These are phyloP conservation scores for Puffinus mauretanicus DNA, from an alignment of 2,113 vertebrate genomes.

Conservation along the genomic window DNA sequence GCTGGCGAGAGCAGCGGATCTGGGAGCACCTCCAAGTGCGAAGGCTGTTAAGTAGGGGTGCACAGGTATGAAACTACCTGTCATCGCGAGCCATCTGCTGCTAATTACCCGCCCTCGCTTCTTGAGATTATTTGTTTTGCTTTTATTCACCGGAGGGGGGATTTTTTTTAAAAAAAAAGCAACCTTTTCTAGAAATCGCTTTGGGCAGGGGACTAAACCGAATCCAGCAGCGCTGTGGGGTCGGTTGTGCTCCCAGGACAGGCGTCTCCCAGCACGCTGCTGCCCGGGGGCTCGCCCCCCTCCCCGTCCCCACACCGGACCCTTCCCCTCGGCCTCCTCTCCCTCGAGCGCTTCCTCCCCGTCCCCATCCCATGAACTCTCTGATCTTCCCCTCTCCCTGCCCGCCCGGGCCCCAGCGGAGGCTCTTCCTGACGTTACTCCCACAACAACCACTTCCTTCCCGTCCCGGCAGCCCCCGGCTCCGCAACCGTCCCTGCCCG, in stretches of 20 bases:
- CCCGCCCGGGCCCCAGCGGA: background rate
- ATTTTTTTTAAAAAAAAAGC: background rate
- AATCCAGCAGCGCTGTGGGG: background rate
- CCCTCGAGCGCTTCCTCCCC: rapidly evolving
- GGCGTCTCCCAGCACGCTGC: background rate
- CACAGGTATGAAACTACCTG: constrained; percentile 31
- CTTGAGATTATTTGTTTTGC: constrained; percentile 5
- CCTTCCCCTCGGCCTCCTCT: background rate
- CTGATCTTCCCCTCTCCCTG: constrained; percentile 26
- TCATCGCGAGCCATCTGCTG: constrained; percentile 6
- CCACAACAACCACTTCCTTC: constrained; percentile 65
- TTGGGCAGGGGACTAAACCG: rapidly evolving
- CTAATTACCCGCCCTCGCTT: background rate
- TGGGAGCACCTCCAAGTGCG: background rate
- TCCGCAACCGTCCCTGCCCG: background rate
- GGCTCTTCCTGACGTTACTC: constrained; percentile 65
- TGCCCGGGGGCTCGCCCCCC: background rate
- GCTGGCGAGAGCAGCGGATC: rapidly evolving
- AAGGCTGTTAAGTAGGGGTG: background rate
- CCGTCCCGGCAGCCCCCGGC: constrained; percentile 12
- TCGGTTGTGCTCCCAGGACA: rapidly evolving
- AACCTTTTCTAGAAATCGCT: background rate
- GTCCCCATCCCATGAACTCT: background rate
- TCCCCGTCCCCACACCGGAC: rapidly evolving
- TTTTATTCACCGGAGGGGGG: background rate